These are phyloP conservation scores for Synanthedon andrenaeformis DNA, from an alignment of 2,888 invertebrate species.

Conservation along the genomic window DNA sequence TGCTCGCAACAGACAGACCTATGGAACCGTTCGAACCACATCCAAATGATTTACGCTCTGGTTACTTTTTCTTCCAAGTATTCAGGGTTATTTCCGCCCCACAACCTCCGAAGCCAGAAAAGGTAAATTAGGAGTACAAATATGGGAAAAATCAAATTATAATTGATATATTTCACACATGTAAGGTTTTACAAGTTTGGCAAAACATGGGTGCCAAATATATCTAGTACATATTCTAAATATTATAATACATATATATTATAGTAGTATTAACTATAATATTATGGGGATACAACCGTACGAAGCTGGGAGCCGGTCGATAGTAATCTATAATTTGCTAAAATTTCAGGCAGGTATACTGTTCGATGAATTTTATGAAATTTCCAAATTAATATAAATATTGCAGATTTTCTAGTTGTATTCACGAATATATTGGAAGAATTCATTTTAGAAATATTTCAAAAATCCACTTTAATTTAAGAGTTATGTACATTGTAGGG, in stretches of 20 bases:
- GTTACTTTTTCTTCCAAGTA: constrained; percentile 57
- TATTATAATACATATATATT: too few relatives aligned
- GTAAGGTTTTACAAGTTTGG: background rate
- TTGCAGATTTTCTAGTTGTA: too few relatives aligned
- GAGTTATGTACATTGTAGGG: constrained; percentile 24
- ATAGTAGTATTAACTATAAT: too few relatives aligned
- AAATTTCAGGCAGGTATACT: too few relatives aligned
- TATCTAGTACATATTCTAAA: background rate
- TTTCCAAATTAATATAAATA: too few relatives aligned
- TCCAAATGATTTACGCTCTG: constrained; percentile 41
- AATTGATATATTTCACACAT: background rate
- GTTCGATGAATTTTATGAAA: too few relatives aligned
- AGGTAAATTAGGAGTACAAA: constrained; percentile 25
- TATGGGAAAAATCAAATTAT: background rate
- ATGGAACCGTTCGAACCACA: constrained; percentile 30
- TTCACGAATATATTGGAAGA: too few relatives aligned
- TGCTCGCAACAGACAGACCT: constrained; percentile 38
- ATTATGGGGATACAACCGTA: too few relatives aligned
- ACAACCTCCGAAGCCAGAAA: constrained; percentile 63
- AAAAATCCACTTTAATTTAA: too few relatives aligned
- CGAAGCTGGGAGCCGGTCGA: too few relatives aligned
- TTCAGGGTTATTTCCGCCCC: constrained; percentile 65
- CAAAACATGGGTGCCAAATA: background rate
- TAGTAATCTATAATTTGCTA: too few relatives aligned
- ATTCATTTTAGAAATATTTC: too few relatives aligned